Evolutionary conservation across 1,140 invertebrate species (phyloP).

Genomic region (Drosophila paulistorum): DNA sequence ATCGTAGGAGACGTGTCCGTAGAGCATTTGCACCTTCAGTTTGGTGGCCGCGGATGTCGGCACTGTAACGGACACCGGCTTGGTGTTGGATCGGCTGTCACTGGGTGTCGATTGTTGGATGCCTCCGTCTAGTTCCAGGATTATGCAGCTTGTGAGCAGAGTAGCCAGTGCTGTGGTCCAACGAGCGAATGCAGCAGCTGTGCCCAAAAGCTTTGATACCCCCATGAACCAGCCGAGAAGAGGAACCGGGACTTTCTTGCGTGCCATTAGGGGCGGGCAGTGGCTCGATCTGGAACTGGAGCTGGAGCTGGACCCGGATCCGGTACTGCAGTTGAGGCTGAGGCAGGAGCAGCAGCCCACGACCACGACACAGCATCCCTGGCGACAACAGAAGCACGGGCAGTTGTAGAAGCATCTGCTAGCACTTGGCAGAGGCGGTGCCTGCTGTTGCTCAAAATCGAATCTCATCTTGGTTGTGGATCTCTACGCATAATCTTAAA

Average conservation of each 20-base stretch:
- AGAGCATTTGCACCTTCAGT: conserved; percentile 36
- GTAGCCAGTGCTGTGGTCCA: conserved; percentile 46
- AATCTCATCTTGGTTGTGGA: conserved; percentile 36
- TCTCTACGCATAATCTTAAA: neutral
- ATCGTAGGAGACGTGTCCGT: conserved; percentile 46
- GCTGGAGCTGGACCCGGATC: conserved; percentile 24
- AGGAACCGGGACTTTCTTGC: conserved; percentile 15
- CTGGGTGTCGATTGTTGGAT: conserved; percentile 5
- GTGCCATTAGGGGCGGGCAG: conserved; percentile 13
- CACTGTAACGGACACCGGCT: conserved; percentile 24
- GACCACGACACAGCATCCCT: conserved; percentile 61
- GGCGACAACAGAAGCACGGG: conserved; percentile 61
- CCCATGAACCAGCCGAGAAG: conserved; percentile 2
- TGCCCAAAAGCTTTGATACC: conserved; percentile 28
- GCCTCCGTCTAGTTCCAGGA: conserved; percentile 27
- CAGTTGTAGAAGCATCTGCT: conserved; percentile 65
- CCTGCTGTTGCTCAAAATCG: conserved; percentile 33
- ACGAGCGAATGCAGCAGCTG: conserved; percentile 32
- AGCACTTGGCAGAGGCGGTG: conserved; percentile 4
- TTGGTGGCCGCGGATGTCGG: conserved; percentile 21
- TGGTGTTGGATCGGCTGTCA: conserved; percentile 12
- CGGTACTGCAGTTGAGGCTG: conserved; percentile 37
- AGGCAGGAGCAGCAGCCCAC: conserved; percentile 51
- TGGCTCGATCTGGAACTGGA: conserved; percentile 10
- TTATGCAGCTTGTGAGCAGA: conserved; percentile 45